These are phyloP conservation scores for Tonatia bakeri DNA, from an alignment of 2,113 vertebrate species.

Conservation along the genomic window DNA sequence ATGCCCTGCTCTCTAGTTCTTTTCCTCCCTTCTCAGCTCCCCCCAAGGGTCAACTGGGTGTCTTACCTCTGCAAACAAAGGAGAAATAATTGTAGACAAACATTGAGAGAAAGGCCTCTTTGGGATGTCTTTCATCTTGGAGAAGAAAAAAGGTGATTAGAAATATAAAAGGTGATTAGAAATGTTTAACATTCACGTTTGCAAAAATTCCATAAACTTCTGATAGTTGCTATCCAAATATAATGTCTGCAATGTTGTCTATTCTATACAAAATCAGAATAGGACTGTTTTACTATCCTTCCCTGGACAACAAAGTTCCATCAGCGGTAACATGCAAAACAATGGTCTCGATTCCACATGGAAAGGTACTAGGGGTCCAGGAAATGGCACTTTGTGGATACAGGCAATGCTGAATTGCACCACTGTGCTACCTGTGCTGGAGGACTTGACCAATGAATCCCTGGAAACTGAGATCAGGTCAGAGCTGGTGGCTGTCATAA, in stretches of 20 bases:
- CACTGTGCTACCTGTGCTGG: rapidly evolving
- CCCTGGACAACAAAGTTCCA: too few relatives aligned
- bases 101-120: constrained; percentile 93
- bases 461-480: background rate
- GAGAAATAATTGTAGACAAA: constrained; percentile 92
- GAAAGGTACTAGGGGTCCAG: rapidly evolving
- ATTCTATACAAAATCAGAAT: rapidly evolving
- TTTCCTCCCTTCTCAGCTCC: rapidly evolving
- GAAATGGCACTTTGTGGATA: rapidly evolving
- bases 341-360: rapidly evolving
- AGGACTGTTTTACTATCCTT: background rate
- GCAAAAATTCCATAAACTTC: too few relatives aligned
- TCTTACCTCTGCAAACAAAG: constrained; percentile 94
- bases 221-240: background rate
- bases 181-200: background rate
- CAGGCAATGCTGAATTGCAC: rapidly evolving
- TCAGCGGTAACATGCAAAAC: background rate
- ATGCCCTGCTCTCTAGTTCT: rapidly evolving
- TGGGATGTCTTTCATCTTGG: constrained; percentile 85
- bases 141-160: constrained; percentile 33
- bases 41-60: background rate
- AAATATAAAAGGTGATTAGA: background rate
- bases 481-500: rapidly evolving
- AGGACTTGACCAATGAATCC: background rate
- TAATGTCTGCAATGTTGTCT: too few relatives aligned